Conservation (phyloP, 2,797 vertebrate genomes). For the Microctenopoma stevenorrisi region DNA sequence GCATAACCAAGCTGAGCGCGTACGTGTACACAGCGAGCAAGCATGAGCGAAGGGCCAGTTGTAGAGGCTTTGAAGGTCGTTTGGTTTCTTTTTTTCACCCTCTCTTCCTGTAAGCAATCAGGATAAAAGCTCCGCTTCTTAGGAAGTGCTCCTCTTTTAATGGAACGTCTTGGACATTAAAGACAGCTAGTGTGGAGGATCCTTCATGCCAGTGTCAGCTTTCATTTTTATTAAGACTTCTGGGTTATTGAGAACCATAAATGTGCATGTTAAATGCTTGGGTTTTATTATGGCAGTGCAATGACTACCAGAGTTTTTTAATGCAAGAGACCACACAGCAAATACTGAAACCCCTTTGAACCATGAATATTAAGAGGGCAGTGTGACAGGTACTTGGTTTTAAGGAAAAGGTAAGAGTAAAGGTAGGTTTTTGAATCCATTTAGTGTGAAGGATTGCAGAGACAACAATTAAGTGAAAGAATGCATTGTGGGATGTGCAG, state of each 20-base stretch:
- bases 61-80: constrained; percentile 83
- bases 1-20: constrained; percentile 19
- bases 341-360: constrained; percentile 56
- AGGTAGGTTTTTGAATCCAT: constrained; percentile 36
- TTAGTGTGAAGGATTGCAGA: constrained; percentile 30
- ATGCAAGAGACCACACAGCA: constrained; percentile 59
- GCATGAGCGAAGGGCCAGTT: constrained; percentile 60
- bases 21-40: constrained; percentile 31
- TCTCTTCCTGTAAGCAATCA: constrained; percentile 90
- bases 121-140: constrained; percentile 87
- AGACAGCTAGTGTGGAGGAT: constrained; percentile 82
- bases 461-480: constrained; percentile 31
- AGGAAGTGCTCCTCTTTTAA: constrained; percentile 87
- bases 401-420: constrained; percentile 25
- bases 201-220: constrained; percentile 87
- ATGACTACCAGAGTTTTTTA: constrained; percentile 66
- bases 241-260: constrained; percentile 87
- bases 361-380: constrained; percentile 35
- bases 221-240: constrained; percentile 89
- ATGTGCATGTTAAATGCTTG: constrained; percentile 83
- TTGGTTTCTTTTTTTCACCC: constrained; percentile 59
- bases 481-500: constrained; percentile 4
- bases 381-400: constrained; percentile 44
- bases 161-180: constrained; percentile 88
- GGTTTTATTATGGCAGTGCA: constrained; percentile 78